Conservation (phyloP, 2,113 vertebrate genomes). For the Thalassarche chlororhynchos region DNA sequence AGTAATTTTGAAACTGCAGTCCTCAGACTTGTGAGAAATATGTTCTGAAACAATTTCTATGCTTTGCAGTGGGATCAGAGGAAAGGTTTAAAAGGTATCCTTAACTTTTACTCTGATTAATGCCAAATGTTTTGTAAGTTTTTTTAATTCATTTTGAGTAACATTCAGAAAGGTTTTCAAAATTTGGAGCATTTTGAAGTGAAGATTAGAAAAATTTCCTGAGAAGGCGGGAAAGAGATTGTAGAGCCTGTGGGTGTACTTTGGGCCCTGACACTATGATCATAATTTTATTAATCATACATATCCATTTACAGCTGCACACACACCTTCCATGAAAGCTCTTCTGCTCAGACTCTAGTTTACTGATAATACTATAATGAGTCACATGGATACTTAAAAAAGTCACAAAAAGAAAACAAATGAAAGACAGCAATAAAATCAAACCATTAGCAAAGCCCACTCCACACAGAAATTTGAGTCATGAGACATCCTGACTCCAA, state of each 20-base stretch:
- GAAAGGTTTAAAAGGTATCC: neutral
- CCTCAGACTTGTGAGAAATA: neutral
- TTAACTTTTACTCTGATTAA: neutral
- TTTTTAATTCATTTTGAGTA: neutral
- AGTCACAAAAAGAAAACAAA: neutral
- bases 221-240: rapidly evolving
- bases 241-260: neutral
- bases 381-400: neutral
- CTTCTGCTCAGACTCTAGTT: neutral
- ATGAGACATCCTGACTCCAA: neutral
- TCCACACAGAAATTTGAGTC: neutral
- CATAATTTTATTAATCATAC: neutral
- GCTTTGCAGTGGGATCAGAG: neutral
- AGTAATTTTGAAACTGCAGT: neutral
- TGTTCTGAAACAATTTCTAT: neutral
- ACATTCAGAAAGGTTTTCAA: neutral
- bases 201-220: neutral
- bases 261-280: neutral
- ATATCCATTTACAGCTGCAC: neutral
- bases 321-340: neutral
- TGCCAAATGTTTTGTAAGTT: neutral
- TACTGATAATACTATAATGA: neutral
- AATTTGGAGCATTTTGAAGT: neutral
- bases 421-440: neutral
- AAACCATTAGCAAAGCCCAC: neutral